Evolutionary conservation across 2,797 vertebrate genomes (phyloP), one percentile per base, ranked within the genome.

Genomic region (Pitangus sulphuratus): DNA sequence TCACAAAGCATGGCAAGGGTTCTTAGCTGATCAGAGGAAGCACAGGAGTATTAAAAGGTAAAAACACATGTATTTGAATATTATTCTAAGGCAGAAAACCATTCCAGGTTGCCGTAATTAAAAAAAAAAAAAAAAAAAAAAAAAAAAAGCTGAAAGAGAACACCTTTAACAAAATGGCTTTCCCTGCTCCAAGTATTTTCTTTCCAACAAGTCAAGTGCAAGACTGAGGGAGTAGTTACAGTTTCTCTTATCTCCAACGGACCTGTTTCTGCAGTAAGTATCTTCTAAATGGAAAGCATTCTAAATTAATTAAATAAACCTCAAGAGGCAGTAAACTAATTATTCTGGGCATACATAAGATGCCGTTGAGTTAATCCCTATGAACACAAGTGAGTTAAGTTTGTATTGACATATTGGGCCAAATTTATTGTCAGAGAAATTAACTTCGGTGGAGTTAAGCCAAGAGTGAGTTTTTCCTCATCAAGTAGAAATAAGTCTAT

Each of bases 221-320:
- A 60, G 58, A 60, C 0, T 45, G 50, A 62, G 19, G 57, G 40
- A 82, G 48, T 22, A 64, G 78, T 56, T 72, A 19, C 0, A 86
- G 66, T 90, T 94, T 74, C 77, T 61, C 88, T 93, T 86, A 91
- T 95, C 92, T 93, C 65, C 53, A 84, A 28, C 42, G 77, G 93
- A 81, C 85, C 85, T 87, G 42, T 75, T 93, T 54, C 74, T 80
- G 80, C 84, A 72, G 61, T 57, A 78, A 92, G 44, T 87, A 83
- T 89, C 84, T 96, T 53, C 89, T 81, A 94, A 97, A 95, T 57
- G 53, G 84, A 95, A 95, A 90, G 51, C 79, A 72, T 95, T 93
- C 70, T 79, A 94, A 95, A 90, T 90, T 93, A 95, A 97, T 97
- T 92, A 95, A 90, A 91, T 24, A 77, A 94, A 84, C 87, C 91